Percentiles rank a stretch among this genome's conserved stretches.
Conservation (phyloP, 2,113 vertebrate species). For the Campylomormyrus tamandua region DNA sequence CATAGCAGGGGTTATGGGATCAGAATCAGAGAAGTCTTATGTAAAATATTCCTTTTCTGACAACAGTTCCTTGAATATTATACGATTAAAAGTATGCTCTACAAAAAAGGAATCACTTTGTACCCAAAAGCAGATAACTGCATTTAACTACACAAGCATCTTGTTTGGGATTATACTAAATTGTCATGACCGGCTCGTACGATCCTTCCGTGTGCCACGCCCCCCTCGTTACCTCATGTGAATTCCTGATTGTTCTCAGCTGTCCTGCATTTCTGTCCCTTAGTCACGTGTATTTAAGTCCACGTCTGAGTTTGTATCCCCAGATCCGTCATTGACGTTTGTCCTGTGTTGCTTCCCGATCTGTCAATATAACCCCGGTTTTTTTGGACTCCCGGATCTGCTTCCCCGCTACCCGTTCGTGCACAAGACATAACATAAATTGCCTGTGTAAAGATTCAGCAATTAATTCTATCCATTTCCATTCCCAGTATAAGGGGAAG, state of each 20-base stretch:
- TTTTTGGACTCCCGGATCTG: too few species aligned
- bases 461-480: not conserved
- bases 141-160: not conserved
- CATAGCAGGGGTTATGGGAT: not conserved
- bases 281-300: too few species aligned
- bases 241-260: too few species aligned
- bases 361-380: too few species aligned
- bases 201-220: too few species aligned
- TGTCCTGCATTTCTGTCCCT: too few species aligned
- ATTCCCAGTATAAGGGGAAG: not conserved
- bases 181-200: not conserved
- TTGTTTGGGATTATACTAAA: not conserved
- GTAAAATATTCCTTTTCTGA: not conserved
- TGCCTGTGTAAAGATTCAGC: not conserved
- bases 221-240: too few species aligned
- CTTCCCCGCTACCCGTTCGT: too few species aligned
- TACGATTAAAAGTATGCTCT: not conserved
- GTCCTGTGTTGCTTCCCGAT: too few species aligned
- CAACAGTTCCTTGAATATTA: not conserved
- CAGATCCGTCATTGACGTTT: too few species aligned
- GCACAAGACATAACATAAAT: too few species aligned
- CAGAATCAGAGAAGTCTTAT: not conserved
- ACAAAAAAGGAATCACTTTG: not conserved
- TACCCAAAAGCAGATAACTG: not conserved
- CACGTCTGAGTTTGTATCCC: too few species aligned